Evolutionary conservation across 2,797 vertebrate species (phyloP).

Genomic region (Hypotaenidia okinawae): DNA sequence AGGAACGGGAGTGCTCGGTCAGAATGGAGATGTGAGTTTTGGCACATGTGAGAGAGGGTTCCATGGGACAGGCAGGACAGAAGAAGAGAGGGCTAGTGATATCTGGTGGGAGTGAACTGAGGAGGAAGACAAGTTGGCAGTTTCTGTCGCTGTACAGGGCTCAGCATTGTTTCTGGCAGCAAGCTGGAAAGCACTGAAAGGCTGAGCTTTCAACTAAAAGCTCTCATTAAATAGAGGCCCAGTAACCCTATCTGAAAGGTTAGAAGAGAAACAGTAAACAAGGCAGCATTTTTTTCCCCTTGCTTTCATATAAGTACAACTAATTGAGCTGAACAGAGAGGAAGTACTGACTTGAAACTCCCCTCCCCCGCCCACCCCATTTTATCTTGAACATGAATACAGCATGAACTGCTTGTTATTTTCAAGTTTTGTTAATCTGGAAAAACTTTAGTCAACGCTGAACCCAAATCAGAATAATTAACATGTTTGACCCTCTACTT

Average conservation of each 20-base stretch:
- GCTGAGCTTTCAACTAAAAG: slow-evolving; percentile 7
- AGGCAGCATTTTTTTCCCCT: not conserved
- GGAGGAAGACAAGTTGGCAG: not conserved
- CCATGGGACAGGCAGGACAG: not conserved
- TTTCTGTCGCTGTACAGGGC: not conserved
- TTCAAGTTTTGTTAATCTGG: not conserved
- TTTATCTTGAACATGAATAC: not conserved
- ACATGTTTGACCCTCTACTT: not conserved
- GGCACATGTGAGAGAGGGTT: not conserved
- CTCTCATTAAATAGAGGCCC: not conserved
- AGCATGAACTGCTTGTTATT: not conserved
- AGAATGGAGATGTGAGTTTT: not conserved
- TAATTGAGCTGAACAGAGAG: not conserved
- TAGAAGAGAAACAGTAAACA: not conserved
- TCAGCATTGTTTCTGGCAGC: not conserved
- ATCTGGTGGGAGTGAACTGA: not conserved
- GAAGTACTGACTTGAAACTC: not conserved
- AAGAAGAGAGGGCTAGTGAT: not conserved
- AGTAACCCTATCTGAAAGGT: not conserved
- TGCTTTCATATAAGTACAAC: not conserved
- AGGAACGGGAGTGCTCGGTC: not conserved
- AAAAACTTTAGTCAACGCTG: not conserved
- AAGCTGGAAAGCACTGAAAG: not conserved
- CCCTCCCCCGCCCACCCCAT: no score
- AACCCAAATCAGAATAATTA: not conserved